Evolutionary conservation across 1,140 invertebrate species (phyloP).

Genomic region (Chironomus tepperi): DNA sequence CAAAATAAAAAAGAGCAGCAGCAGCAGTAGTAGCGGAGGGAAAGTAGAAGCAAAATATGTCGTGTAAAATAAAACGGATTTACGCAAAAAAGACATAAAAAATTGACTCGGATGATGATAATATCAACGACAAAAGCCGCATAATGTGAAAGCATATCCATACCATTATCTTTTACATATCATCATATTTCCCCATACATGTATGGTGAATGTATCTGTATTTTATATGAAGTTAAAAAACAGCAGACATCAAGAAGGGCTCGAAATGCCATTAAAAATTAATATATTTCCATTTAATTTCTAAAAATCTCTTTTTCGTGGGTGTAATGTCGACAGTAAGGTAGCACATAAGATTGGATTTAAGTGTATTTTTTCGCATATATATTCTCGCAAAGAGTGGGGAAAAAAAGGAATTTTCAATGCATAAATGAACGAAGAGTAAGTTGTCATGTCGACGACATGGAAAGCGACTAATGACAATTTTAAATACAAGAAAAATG

Average conservation of each 20-base stretch:
- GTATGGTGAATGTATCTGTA: not conserved
- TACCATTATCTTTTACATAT: no score
- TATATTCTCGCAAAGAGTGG: not conserved
- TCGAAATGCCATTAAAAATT: constrained; percentile 2
- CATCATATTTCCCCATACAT: no score
- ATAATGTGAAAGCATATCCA: not conserved
- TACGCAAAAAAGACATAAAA: not conserved
- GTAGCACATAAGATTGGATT: no score
- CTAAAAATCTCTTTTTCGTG: not conserved
- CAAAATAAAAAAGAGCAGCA: not conserved
- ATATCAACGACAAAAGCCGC: constrained; percentile 6
- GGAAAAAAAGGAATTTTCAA: not conserved
- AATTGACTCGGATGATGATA: constrained; percentile 8
- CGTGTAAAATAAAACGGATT: not conserved
- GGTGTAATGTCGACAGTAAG: not conserved
- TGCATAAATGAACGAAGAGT: no score
- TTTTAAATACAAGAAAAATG: not conserved
- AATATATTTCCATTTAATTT: constrained; percentile 15
- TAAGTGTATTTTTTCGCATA: not conserved
- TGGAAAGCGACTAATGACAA: not conserved
- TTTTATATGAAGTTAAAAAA: not conserved
- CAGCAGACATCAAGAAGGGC: not conserved
- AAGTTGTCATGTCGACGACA: not conserved
- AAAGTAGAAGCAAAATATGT: no score
- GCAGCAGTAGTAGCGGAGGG: no score